Percentiles rank a stretch among this genome's conserved stretches.
phyloP scores from a whole-genome alignment of 2,113 vertebrate genomes.

The Dicerorhinus sumatrensis region DNA sequence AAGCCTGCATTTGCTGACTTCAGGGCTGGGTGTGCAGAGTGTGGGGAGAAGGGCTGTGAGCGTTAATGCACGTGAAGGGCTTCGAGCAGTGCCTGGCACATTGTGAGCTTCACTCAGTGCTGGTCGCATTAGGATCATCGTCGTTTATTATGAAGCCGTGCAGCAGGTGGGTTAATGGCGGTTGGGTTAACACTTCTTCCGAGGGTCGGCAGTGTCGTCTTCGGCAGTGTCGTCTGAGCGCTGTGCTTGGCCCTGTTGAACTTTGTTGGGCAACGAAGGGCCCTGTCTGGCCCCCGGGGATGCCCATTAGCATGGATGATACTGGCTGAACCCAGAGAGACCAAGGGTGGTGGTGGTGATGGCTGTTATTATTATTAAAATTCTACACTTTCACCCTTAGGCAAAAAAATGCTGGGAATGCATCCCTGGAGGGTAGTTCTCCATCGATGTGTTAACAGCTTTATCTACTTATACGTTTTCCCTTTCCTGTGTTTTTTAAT shows the following conservation, averaged over 20 bases:
- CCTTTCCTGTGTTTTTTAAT: constrained; percentile 34
- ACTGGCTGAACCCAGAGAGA: fast-evolving
- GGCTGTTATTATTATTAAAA: fast-evolving
- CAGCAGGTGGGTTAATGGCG: fast-evolving
- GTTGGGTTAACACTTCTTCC: not conserved
- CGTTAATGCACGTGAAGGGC: fast-evolving
- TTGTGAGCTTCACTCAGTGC: fast-evolving
- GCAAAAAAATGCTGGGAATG: fast-evolving
- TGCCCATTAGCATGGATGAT: fast-evolving
- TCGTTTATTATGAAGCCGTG: fast-evolving
- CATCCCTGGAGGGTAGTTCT: fast-evolving
- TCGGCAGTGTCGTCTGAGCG: not conserved
- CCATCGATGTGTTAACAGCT: fast-evolving
- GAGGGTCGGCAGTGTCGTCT: not conserved
- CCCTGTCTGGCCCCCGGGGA: not conserved
- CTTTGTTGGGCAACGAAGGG: fast-evolving
- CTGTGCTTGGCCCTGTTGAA: fast-evolving
- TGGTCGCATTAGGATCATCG: fast-evolving
- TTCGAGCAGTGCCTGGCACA: too few relatives aligned
- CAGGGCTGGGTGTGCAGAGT: too few relatives aligned
- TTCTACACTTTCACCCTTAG: not conserved
- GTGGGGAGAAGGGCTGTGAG: not conserved
- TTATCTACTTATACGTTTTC: not conserved
- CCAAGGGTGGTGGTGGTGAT: fast-evolving
- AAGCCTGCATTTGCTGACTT: too few relatives aligned